Evolutionary conservation across 2,797 vertebrate species (phyloP).

Genomic region (Nyctalus aviator): DNA sequence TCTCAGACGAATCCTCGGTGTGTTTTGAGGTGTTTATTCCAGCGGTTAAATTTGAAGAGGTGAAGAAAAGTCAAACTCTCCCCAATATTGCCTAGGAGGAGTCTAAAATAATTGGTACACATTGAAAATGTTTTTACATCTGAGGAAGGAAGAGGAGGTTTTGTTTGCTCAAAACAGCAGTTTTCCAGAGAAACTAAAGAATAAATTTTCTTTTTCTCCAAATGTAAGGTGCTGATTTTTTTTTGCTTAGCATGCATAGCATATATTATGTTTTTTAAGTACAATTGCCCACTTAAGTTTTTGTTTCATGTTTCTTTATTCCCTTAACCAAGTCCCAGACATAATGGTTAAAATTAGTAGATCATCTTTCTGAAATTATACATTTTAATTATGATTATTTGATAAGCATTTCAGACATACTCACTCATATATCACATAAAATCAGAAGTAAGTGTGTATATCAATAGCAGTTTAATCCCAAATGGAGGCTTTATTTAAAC

Average conservation of each 20-base stretch:
- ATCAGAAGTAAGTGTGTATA: constrained; percentile 82
- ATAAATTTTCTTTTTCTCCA: constrained; percentile 10
- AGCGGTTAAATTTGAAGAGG: constrained; percentile 81
- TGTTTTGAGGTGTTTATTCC: constrained; percentile 82
- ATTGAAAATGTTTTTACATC: constrained; percentile 64
- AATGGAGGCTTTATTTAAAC: constrained; percentile 88
- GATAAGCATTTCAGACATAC: constrained; percentile 81
- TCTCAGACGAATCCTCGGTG: constrained; percentile 72
- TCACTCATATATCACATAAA: constrained; percentile 80
- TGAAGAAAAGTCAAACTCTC: constrained; percentile 78
- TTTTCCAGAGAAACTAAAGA: constrained; percentile 56
- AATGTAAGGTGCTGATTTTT: constrained; percentile 31
- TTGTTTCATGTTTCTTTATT: constrained; percentile 77
- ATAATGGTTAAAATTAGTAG: constrained; percentile 79
- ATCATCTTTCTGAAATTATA: constrained; percentile 82
- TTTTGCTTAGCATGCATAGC: constrained; percentile 56
- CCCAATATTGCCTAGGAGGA: constrained; percentile 70
- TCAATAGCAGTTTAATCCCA: constrained; percentile 84
- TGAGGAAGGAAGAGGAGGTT: constrained; percentile 49
- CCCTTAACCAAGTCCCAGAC: constrained; percentile 69
- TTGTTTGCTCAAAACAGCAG: constrained; percentile 12
- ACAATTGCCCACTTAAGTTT: constrained; percentile 74
- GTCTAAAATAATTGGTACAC: constrained; percentile 79
- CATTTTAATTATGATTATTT: constrained; percentile 84
- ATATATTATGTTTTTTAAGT: constrained; percentile 61